A percentile compares a stretch with the other conserved stretches of the same genome.
phyloP scores from a whole-genome alignment of 2,113 vertebrate genomes.

The Saiga tatarica region DNA sequence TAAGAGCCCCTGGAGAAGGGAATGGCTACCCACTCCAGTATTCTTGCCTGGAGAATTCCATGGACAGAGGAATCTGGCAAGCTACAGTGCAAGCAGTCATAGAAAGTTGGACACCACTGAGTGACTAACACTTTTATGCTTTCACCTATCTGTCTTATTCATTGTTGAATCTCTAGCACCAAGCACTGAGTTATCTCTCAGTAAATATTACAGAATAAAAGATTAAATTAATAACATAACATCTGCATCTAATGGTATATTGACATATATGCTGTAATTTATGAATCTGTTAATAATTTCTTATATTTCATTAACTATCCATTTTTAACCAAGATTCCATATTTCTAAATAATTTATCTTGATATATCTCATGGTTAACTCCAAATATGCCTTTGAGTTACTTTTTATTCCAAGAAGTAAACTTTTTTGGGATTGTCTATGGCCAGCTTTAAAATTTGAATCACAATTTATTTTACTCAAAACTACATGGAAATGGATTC shows the following conservation, averaged over 20 bases:
- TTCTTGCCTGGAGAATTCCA: background rate
- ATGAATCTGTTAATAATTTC: background rate
- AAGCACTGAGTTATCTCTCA: background rate
- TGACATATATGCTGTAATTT: background rate
- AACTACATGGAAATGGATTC: background rate
- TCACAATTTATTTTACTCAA: background rate
- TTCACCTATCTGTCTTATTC: background rate
- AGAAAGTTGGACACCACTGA: background rate
- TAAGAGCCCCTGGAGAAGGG: background rate
- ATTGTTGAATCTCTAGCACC: background rate
- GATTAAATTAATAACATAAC: background rate
- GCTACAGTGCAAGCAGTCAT: rapidly evolving
- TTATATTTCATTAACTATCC: background rate
- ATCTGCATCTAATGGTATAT: background rate
- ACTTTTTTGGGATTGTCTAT: background rate
- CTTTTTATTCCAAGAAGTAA: background rate
- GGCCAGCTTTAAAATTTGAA: background rate
- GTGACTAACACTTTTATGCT: background rate
- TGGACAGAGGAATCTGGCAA: background rate
- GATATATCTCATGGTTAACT: background rate
- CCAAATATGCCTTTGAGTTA: background rate
- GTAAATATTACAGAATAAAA: background rate
- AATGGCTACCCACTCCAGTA: background rate
- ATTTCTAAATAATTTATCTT: background rate
- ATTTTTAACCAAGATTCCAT: background rate